Conservation (phyloP, 2,888 invertebrate species). For the Oscheius sp. region DNA sequence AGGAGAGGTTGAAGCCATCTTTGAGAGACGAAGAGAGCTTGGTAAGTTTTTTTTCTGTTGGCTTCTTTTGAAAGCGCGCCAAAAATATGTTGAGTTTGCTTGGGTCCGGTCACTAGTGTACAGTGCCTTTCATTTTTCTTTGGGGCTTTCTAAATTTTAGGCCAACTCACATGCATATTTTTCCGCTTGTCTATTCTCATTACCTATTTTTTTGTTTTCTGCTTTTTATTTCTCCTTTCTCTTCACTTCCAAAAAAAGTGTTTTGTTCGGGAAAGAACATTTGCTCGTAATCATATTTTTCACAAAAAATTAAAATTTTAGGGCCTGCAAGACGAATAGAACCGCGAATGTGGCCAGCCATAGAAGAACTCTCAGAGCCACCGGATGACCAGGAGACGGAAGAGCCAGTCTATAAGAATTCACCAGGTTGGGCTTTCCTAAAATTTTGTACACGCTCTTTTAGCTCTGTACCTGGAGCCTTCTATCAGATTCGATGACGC, state of each 20-base stretch:
- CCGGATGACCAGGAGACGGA: conserved; percentile 12
- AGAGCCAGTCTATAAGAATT: conserved; percentile 18
- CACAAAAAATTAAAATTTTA: background rate
- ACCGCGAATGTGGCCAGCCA: conserved; percentile 32
- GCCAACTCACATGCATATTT: no score
- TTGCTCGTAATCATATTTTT: no score
- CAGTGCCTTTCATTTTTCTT: no score
- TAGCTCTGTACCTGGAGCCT: conserved; percentile 26
- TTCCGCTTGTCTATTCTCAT: background rate
- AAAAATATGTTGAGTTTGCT: no score
- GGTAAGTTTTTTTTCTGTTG: background rate
- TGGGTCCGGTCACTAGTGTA: no score
- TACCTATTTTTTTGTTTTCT: background rate
- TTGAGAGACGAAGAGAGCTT: conserved; percentile 32
- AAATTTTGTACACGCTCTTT: background rate
- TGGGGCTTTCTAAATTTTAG: no score
- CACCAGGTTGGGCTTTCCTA: conserved; percentile 5
- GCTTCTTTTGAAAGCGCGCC: no score
- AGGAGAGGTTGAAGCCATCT: conserved; percentile 39
- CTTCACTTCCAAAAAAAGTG: no score
- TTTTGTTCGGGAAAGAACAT: no score
- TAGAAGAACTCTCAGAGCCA: conserved; percentile 24
- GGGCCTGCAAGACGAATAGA: conserved; percentile 22
- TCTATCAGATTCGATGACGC: conserved; percentile 14
- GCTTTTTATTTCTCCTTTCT: no score